Percentiles rank a stretch among this genome's conserved stretches.
These are phyloP conservation scores for Engystomops pustulosus DNA, from an alignment of 2,113 vertebrate genomes.

Conservation along the genomic window DNA sequence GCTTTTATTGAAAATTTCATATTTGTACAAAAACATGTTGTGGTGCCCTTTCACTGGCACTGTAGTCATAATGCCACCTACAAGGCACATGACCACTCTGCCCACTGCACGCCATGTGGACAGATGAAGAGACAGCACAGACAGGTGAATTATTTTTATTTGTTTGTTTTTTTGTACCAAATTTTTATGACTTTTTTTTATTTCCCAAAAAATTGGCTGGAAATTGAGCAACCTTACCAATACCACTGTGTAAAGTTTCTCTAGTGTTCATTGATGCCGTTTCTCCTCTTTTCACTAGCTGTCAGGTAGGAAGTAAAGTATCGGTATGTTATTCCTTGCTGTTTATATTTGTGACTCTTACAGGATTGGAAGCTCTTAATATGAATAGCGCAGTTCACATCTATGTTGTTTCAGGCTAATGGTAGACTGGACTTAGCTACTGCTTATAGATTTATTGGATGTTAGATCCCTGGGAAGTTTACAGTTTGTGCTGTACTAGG, in stretches of 20 bases:
- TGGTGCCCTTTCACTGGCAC: no score
- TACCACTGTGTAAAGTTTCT: no score
- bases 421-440: background rate
- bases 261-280: background rate
- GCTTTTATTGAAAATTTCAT: no score
- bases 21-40: no score
- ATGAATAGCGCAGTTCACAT: conserved; percentile 6
- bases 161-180: background rate
- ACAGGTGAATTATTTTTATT: no score
- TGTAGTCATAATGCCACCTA: no score
- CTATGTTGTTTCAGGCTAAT: background rate
- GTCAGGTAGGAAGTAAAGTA: background rate
- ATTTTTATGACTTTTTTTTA: background rate
- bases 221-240: background rate
- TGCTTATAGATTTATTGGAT: conserved; percentile 18
- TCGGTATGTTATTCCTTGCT: background rate
- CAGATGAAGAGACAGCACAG: no score
- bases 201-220: background rate
- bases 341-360: conserved; percentile 40
- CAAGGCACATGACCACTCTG: no score
- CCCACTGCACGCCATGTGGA: no score
- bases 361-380: conserved; percentile 13
- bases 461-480: background rate
- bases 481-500: background rate
- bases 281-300: conserved; percentile 13